A percentile compares a stretch with the other conserved stretches of the same genome.
These are phyloP conservation scores for Chaetodon trifascialis DNA, from an alignment of 2,113 vertebrate genomes.

Conservation along the genomic window DNA sequence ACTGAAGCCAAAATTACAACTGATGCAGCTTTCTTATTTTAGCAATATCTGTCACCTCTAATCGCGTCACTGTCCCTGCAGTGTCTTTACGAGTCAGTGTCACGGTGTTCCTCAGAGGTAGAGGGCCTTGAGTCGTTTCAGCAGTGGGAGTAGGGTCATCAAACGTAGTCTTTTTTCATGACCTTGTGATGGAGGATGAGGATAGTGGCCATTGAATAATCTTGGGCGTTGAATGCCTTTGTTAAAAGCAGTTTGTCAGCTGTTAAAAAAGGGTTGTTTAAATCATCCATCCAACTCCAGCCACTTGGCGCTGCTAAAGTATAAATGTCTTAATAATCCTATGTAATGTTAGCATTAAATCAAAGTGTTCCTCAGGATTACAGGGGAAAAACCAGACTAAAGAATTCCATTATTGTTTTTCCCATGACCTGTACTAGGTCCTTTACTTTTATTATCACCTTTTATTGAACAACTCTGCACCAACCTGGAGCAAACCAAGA, in stretches of 20 bases:
- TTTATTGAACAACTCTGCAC: slow-evolving; percentile 42
- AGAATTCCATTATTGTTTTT: slow-evolving; percentile 31
- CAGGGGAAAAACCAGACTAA: slow-evolving; percentile 18
- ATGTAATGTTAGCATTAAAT: slow-evolving; percentile 29
- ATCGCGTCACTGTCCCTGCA: slow-evolving; percentile 10
- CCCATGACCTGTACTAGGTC: slow-evolving; percentile 26
- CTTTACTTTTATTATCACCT: slow-evolving; percentile 55
- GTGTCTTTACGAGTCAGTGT: slow-evolving; percentile 20
- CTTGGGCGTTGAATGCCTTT: neutral
- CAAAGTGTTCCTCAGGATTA: slow-evolving; percentile 15
- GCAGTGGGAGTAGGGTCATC: neutral
- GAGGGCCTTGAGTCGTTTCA: neutral
- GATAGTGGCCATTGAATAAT: neutral
- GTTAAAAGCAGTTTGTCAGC: slow-evolving; percentile 3
- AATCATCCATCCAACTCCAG: neutral
- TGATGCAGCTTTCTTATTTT: slow-evolving; percentile 28
- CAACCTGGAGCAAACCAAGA: slow-evolving; percentile 21
- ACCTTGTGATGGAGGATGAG: neutral
- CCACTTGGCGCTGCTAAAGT: neutral
- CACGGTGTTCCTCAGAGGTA: neutral
- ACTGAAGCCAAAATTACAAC: slow-evolving; percentile 27
- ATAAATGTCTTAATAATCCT: slow-evolving; percentile 32
- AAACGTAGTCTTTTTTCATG: neutral
- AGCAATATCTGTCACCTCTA: slow-evolving; percentile 24
- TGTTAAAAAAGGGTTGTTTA: neutral